Evolutionary conservation across 2,113 vertebrate genomes (phyloP).

Genomic region (Origma solitaria): DNA sequence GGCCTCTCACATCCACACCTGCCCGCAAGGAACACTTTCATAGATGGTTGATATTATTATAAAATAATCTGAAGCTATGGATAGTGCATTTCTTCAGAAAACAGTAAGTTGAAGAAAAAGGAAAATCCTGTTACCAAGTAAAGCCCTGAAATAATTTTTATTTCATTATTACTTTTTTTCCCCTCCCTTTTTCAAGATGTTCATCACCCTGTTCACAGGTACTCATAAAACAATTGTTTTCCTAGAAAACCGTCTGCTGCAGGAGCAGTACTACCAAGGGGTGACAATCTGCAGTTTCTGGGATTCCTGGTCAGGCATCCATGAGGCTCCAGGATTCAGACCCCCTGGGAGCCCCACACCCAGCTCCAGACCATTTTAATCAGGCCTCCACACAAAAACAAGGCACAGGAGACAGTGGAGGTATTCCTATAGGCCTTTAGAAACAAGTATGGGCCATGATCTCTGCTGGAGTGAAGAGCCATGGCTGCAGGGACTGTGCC

Average conservation of each 20-base stretch:
- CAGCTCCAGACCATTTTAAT: neutral
- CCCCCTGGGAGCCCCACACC: neutral
- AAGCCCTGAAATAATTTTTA: neutral
- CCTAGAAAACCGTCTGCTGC: neutral
- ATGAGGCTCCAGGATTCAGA: neutral
- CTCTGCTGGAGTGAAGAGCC: neutral
- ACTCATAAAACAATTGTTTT: neutral
- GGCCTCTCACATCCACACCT: neutral
- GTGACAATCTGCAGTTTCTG: neutral
- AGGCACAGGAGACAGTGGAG: neutral
- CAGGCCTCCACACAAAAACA: neutral
- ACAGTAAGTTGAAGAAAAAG: neutral
- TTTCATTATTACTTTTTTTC: neutral
- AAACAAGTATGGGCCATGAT: neutral
- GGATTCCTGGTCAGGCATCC: neutral
- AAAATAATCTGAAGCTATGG: neutral
- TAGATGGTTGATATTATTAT: neutral
- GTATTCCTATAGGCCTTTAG: neutral
- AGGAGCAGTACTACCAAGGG: neutral
- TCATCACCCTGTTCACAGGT: neutral
- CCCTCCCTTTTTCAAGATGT: neutral
- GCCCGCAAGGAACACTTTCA: neutral
- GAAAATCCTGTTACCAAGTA: neutral
- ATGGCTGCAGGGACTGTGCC: neutral
- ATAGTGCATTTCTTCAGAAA: neutral